phyloP scores from a whole-genome alignment of 2,888 invertebrate genomes.

The Apodemia zela region DNA sequence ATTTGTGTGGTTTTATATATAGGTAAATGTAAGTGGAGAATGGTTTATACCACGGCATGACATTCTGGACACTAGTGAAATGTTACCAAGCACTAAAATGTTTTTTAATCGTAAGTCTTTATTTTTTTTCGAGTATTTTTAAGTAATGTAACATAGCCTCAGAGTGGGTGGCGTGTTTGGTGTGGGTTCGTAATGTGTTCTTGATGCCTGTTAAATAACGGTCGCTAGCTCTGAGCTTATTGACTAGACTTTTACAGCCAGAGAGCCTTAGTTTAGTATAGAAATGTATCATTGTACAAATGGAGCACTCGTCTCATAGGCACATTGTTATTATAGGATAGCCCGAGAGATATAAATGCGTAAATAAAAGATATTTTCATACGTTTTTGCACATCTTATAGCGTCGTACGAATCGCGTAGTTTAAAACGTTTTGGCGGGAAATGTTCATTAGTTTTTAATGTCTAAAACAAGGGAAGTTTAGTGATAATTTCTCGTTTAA shows the following conservation, averaged over 20 bases:
- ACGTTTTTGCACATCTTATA: constrained; percentile 76
- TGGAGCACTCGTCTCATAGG: constrained; percentile 68
- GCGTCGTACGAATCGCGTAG: constrained; percentile 48
- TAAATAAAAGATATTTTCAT: constrained; percentile 77
- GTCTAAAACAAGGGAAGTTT: constrained; percentile 25
- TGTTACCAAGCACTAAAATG: constrained; percentile 48
- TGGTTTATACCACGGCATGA: constrained; percentile 2
- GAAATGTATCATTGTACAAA: constrained; percentile 72
- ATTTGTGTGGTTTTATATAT: constrained; percentile 35
- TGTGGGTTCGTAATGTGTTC: constrained; percentile 16
- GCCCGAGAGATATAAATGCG: constrained; percentile 72
- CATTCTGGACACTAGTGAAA: constrained; percentile 22
- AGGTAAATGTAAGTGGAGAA: constrained; percentile 6
- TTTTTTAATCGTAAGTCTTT: constrained; percentile 63
- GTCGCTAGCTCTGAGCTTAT: constrained; percentile 17
- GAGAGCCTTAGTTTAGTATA: constrained; percentile 58
- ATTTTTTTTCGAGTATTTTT: constrained; percentile 50
- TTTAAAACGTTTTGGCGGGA: constrained; percentile 52
- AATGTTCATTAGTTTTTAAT: constrained; percentile 40
- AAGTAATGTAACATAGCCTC: constrained; percentile 41
- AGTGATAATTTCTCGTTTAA: constrained; percentile 38
- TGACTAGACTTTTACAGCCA: constrained; percentile 16
- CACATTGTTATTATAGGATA: constrained; percentile 73
- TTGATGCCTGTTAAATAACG: constrained; percentile 6
- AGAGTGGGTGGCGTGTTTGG: constrained; percentile 32